Evolutionary conservation across 2,888 invertebrate genomes (phyloP), one percentile per base, ranked within the genome.

Genomic region (Phengaris arion): DNA sequence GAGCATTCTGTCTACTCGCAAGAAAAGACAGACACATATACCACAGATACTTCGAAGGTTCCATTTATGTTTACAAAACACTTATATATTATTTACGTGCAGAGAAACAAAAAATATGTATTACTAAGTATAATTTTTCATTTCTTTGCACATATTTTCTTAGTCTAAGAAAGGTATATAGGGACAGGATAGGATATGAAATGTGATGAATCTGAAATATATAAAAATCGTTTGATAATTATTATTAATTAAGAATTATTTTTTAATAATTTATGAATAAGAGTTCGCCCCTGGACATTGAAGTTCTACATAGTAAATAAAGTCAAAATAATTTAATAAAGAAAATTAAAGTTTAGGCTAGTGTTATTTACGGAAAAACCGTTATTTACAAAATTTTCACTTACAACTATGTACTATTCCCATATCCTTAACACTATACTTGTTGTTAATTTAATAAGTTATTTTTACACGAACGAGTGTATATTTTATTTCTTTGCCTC

Each of bases 1-100:
- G 69, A 75, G n/a, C 15, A 75, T 54, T 55, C 68, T 68, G 74
- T 68, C 68, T 69, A 69, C 75, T 69, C 75, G n/a, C 74, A 75
- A 76, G 74, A 74, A 68, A 75, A 75, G 77, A 77, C 77, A 76
- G 77, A 79, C 77, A 79, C 78, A 76, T 73, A 77, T 76, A 77
- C 74, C 48, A 77, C 69, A 74, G 70, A 68, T 59, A 77, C 54
- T 70, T 74, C 55, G 64, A 76, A 74, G 75, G 68, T 35, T 72
- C 8, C 48, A 52, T 52, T 35, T 8, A 54, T 52, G 51, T 13
- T 68, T 12, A 72, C 12, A 72, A 35, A 51, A 72, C 52, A 72
- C 10, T 12, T 51, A 70, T 6, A 15, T 8, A 35, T 48, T 59
- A 52, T 51, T 22, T 74, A 22, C 22, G 64, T 64, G 64, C 74